Base-by-base conservation (phyloP, 2,113 vertebrate genomes). In the Rhynchopsitta pachyrhyncha region DNA sequence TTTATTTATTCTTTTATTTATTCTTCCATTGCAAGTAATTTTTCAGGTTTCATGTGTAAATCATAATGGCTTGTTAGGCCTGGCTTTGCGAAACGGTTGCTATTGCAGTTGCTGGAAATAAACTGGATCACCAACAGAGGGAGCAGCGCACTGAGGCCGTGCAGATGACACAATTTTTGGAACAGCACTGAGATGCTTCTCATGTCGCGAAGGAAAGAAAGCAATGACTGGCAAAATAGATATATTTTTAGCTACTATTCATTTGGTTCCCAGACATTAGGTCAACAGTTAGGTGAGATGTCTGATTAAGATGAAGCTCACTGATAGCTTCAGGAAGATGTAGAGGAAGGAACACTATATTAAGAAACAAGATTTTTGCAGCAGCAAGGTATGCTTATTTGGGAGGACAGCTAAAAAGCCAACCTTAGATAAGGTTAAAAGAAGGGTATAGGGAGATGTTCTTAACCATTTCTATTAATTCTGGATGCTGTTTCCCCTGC, bases 131-230 rank as follows among this genome's bases (percentile, higher is more conserved):
- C 33, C 17, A 19, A 29, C 12, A 63, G 42, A 78, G 19, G 39
- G 6, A 84, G 4, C 13, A 46, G 44, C 0, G 0, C 31, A 13
- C 7, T 35, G 17, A 11, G 71, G 19, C 39, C 29, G 1, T 39
- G 37, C 10, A 37, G 15, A 25, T 42, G 44, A 7, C 41, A 52
- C 11, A 50, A 23, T 41, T 92, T 82, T 75, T 46, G 39, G 64
- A 60, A 28, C 5, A 33, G 11, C 7, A 5, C 25, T 9, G 31
- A 71, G 6, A 31, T 18, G 11, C 5, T 74, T 78, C 17, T 79
- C 15, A 11, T 15, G 7, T 44, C 33, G 9, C 57, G 55, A 37
- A 76, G 25, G 7, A 73, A 90, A 44, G 39, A 29, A 78, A 60
- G 16, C 49, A 57, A 24, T 0, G 1, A 35, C 28, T 44, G 25